Evolutionary conservation across 2,113 vertebrate genomes (phyloP), one percentile per base, ranked within the genome.

Genomic region (Tautogolabrus adspersus): DNA sequence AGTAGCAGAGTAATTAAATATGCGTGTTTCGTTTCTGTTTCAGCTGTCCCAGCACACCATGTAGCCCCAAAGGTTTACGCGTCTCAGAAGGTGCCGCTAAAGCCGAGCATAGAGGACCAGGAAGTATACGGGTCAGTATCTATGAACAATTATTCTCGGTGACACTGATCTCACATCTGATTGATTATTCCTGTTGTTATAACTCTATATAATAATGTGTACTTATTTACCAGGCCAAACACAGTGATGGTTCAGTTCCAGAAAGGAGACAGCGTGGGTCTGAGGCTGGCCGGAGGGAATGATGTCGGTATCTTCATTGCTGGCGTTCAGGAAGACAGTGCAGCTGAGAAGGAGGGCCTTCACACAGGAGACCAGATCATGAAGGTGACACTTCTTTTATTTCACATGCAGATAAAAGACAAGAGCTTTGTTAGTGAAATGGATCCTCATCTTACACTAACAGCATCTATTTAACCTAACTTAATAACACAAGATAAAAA

Each of bases 301-400:
- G 98, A 99, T 3, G 97, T 99, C 0, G 98, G 98, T 23, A 97
- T 99, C 92, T 99, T 99, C 89, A 94, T 99, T 38, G 97, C 97
- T 19, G 96, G 96, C n/a, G 96, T 99, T 87, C 97, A 99, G 84
- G 97, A 99, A 77, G 97, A 97, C 40, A 98, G 97, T 16, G 95
- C 96, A 0, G 98, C 98, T 0, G 97, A 99, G 61, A 77, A 96
- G 72, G 96, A 98, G 68, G 98, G 98, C 1, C 95, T 99, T 8
- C 93, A 86, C 59, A 95, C 95, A 8, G 98, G 98, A 77, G 98
- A 99, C 86, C 98, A 99, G 84, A 97, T 99, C 82, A 92, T 99
- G 83, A 99, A 98, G 96, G 98, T 98, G 88, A 63, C 1, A 37
- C 10, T n/a, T 8, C 0, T 57, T 63, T 54, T 52, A 46, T 26